Conservation (phyloP, 2,797 vertebrate species). For the Coregonus suidteri region DNA sequence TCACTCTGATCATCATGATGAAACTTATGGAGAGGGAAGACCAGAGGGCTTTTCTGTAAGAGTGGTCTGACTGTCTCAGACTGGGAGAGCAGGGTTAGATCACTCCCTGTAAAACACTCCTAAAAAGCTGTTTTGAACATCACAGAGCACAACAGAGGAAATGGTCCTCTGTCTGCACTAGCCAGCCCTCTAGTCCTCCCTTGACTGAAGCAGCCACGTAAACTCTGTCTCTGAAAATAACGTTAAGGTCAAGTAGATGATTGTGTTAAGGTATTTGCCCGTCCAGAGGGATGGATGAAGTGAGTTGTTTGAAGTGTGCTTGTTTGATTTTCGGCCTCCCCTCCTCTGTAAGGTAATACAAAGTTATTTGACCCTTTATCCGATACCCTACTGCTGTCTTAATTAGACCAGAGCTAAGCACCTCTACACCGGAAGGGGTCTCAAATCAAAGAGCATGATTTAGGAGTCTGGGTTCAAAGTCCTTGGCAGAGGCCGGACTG, state of each 20-base stretch:
- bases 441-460: slow-evolving; percentile 82
- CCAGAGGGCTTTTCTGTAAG: slow-evolving; percentile 72
- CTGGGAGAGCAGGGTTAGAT: slow-evolving; percentile 45
- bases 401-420: slow-evolving; percentile 75
- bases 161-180: slow-evolving; percentile 49
- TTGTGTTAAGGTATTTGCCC: slow-evolving; percentile 66
- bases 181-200: slow-evolving; percentile 40
- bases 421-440: slow-evolving; percentile 72
- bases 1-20: slow-evolving; percentile 72
- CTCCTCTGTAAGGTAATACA: slow-evolving; percentile 53
- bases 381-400: slow-evolving; percentile 61
- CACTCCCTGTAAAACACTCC: slow-evolving; percentile 66
- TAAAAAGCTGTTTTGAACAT: slow-evolving; percentile 28
- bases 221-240: slow-evolving; percentile 47
- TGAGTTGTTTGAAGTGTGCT: slow-evolving; percentile 21
- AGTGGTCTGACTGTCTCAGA: slow-evolving; percentile 49
- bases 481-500: slow-evolving; percentile 71
- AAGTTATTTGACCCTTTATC: slow-evolving; percentile 64
- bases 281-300: too few species aligned
- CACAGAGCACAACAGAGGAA: slow-evolving; percentile 63
- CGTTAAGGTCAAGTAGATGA: slow-evolving; percentile 18
- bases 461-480: slow-evolving; percentile 80
- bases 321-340: slow-evolving; percentile 2
- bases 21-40: slow-evolving; percentile 71
- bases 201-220: slow-evolving; percentile 62